Conservation (phyloP, 2,797 vertebrate genomes). For the Steatocranus sp. region DNA sequence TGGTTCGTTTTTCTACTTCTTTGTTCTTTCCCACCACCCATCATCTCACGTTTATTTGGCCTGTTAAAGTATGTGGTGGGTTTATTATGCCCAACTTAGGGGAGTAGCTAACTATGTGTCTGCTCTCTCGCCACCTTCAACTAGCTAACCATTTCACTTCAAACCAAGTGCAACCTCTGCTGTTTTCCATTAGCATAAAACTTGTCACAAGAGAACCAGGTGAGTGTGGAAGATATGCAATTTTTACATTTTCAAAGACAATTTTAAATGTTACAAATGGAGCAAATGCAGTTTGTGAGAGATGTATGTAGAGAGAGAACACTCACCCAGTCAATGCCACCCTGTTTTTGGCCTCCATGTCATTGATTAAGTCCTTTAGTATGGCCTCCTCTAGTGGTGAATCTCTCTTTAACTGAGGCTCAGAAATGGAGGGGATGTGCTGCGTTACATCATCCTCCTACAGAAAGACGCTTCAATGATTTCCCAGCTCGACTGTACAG, state of each 20-base stretch:
- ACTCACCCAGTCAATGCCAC: constrained; percentile 3
- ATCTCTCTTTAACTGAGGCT: constrained; percentile 22
- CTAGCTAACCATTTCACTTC: background rate
- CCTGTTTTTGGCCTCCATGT: background rate
- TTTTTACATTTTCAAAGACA: background rate
- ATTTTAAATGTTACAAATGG: background rate
- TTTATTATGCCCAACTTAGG: background rate
- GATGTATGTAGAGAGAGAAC: background rate
- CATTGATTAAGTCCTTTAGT: constrained; percentile 21
- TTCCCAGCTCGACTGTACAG: background rate
- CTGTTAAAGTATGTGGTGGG: background rate
- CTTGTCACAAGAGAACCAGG: background rate
- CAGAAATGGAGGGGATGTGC: background rate
- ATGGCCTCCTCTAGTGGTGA: constrained; percentile 64
- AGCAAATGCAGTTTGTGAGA: background rate
- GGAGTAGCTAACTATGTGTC: background rate
- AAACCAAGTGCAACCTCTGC: background rate
- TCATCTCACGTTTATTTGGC: background rate
- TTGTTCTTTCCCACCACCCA: background rate
- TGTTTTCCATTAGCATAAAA: background rate
- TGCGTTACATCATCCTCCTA: background rate
- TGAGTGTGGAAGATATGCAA: background rate
- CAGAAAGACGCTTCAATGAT: background rate
- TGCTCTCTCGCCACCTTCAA: background rate
- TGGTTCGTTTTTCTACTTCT: background rate